These are phyloP conservation scores for Protophormia terraenovae DNA, from an alignment of 2,888 invertebrate species.

Conservation along the genomic window DNA sequence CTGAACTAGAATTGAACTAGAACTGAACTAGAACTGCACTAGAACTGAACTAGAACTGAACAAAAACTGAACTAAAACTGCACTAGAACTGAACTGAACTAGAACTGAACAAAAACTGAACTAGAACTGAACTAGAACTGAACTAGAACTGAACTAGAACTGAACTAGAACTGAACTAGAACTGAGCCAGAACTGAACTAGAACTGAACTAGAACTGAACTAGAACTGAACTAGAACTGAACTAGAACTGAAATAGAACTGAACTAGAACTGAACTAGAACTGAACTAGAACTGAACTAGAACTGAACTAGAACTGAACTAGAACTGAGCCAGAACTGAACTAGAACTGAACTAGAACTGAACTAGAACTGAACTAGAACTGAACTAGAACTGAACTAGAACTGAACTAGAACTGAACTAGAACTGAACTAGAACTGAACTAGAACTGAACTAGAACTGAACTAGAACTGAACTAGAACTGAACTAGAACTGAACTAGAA, in stretches of 20 bases:
- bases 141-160: background rate
- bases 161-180: too few species aligned
- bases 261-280: too few species aligned
- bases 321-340: background rate
- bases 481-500: background rate
- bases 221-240: too few species aligned
- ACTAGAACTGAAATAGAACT: too few species aligned
- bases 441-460: background rate
- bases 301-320: background rate
- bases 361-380: background rate
- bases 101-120: too few species aligned
- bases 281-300: too few species aligned
- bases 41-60: background rate
- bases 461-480: background rate
- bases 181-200: background rate
- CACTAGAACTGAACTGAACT: background rate
- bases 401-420: background rate
- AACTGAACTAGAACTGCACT: background rate
- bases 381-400: background rate
- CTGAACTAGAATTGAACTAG: background rate
- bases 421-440: background rate
- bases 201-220: background rate
- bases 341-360: background rate
- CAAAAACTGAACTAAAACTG: background rate
- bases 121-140: background rate